These are phyloP conservation scores for Ellobium chinense DNA, from an alignment of 2,888 invertebrate species.

Conservation along the genomic window DNA sequence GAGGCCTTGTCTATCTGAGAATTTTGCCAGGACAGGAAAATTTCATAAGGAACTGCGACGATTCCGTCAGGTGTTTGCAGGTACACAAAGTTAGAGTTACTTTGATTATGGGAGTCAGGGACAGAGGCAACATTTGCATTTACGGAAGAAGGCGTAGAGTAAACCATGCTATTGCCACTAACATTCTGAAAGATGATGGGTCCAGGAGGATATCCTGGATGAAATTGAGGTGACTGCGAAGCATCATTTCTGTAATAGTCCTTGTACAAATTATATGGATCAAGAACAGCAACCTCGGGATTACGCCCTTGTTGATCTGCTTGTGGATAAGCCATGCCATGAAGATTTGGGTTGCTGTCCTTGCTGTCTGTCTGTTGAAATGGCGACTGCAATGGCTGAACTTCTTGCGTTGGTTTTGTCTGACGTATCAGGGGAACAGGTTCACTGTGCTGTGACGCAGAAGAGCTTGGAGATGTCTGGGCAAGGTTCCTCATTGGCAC, in stretches of 20 bases:
- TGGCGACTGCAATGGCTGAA: too few species aligned
- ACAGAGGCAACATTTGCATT: not conserved
- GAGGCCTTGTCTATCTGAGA: too few species aligned
- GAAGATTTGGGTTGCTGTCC: too few species aligned
- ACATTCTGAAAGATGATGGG: slow-evolving; percentile 5
- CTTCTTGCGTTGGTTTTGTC: too few species aligned
- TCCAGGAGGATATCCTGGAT: not conserved
- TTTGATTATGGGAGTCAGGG: not conserved
- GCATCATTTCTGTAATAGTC: not conserved
- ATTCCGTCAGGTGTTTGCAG: not conserved
- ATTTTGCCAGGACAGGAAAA: not conserved
- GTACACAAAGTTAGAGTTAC: not conserved
- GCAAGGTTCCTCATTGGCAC: not conserved
- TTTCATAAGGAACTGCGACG: not conserved
- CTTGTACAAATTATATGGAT: too few species aligned
- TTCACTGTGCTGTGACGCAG: not conserved
- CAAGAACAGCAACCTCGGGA: too few species aligned
- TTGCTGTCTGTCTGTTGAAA: too few species aligned
- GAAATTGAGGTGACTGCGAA: not conserved
- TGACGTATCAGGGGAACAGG: too few species aligned
- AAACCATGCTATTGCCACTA: not conserved
- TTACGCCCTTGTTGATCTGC: too few species aligned
- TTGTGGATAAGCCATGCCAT: too few species aligned
- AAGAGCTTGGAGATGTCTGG: not conserved
- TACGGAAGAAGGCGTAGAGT: not conserved